Evolutionary conservation across 2,113 vertebrate species (phyloP).

Genomic region (Vulpes ferrilata): DNA sequence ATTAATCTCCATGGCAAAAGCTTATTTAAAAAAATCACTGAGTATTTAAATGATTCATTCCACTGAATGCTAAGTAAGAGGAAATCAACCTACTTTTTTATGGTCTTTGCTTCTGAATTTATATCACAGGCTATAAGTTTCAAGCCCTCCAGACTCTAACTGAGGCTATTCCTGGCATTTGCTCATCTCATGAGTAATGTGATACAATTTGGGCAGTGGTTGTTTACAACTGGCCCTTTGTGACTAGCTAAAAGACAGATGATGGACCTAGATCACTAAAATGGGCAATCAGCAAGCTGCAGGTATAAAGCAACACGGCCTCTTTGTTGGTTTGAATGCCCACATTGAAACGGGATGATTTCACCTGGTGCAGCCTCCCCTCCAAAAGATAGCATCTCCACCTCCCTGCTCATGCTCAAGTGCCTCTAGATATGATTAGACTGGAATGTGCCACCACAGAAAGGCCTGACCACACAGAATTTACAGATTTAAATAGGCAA

Average conservation of each 20-base stretch:
- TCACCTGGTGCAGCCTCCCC: not conserved
- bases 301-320: not conserved
- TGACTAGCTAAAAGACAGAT: constrained; percentile 55
- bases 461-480: constrained; percentile 41
- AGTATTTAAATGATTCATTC: constrained; percentile 62
- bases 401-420: not conserved
- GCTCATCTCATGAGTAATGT: constrained; percentile 65
- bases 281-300: constrained; percentile 50
- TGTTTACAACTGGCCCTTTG: constrained; percentile 72
- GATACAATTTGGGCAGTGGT: constrained; percentile 51
- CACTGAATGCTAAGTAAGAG: constrained; percentile 33
- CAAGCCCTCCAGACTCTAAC: constrained; percentile 3
- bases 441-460: constrained; percentile 7
- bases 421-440: not conserved
- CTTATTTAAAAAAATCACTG: constrained; percentile 35
- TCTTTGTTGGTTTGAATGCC: constrained; percentile 69
- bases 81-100: constrained; percentile 63
- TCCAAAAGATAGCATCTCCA: not conserved
- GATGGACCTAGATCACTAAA: constrained; percentile 57
- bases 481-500: constrained; percentile 1
- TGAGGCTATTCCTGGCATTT: not conserved
- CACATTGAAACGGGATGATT: constrained; percentile 43
- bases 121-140: constrained; percentile 29
- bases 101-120: constrained; percentile 60
- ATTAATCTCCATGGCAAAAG: constrained; percentile 59